A percentile compares a stretch with the other conserved stretches of the same genome.
Evolutionary conservation across 2,888 invertebrate species (phyloP).

Genomic region (Drosophila mayaguana): DNA sequence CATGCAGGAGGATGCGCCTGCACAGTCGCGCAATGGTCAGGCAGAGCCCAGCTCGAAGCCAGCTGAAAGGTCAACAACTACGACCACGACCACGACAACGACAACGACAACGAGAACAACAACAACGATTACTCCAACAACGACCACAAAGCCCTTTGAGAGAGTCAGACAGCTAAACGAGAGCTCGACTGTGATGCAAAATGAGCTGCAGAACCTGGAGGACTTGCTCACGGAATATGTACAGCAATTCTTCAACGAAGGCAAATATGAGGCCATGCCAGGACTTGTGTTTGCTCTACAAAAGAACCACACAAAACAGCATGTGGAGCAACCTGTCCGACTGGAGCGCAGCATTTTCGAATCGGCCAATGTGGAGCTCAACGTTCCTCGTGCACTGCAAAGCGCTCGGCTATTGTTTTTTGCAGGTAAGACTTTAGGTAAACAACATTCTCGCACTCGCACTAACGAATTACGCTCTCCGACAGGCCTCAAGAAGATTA

Average conservation of each 20-base stretch:
- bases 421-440: constrained; percentile 85
- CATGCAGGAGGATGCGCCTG: constrained; percentile 34
- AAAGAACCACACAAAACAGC: constrained; percentile 82
- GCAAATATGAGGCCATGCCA: constrained; percentile 76
- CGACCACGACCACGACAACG: neutral
- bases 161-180: constrained; percentile 19
- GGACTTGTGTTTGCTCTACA: constrained; percentile 77
- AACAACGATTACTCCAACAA: constrained; percentile 7
- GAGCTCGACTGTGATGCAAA: constrained; percentile 41
- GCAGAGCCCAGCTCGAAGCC: constrained; percentile 3
- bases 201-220: constrained; percentile 76
- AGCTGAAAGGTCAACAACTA: neutral
- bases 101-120: neutral
- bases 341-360: constrained; percentile 86
- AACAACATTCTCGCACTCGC: neutral
- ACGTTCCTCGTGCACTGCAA: constrained; percentile 87
- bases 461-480: constrained; percentile 84
- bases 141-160: constrained; percentile 11
- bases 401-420: constrained; percentile 88
- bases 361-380: constrained; percentile 86
- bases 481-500: constrained; percentile 93
- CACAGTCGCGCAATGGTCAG: neutral
- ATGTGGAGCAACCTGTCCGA: constrained; percentile 83
- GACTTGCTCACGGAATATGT: constrained; percentile 78
- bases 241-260: constrained; percentile 75